phyloP scores from a whole-genome alignment of 2,797 vertebrate species.

The Chromobotia macracanthus region DNA sequence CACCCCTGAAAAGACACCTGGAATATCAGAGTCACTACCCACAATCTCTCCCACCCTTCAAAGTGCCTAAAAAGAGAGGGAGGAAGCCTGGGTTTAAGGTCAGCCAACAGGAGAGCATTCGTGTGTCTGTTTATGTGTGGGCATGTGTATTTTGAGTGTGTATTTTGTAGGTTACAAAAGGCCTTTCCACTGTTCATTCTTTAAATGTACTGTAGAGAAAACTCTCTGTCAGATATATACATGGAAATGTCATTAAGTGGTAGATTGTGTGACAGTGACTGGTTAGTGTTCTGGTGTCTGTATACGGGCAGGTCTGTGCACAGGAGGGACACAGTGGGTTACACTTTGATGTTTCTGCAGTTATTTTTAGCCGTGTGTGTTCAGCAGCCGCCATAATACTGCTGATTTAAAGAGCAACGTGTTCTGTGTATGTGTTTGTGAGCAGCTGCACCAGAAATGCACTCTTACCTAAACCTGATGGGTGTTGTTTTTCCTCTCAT shows the following conservation, averaged over 20 bases:
- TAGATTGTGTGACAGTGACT: background rate
- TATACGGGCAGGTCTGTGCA: constrained; percentile 8
- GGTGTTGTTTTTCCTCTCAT: background rate
- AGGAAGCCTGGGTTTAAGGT: constrained; percentile 95
- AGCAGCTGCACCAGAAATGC: background rate
- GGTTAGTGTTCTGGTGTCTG: constrained; percentile 18
- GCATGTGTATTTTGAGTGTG: background rate
- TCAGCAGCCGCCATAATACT: constrained; percentile 41
- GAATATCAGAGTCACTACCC: constrained; percentile 85
- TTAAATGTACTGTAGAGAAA: background rate
- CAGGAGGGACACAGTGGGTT: constrained; percentile 11
- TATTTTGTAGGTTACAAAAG: background rate
- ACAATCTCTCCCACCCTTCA: constrained; percentile 79
- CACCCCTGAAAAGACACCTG: constrained; percentile 84
- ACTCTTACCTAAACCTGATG: background rate
- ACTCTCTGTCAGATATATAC: background rate
- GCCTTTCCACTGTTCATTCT: background rate
- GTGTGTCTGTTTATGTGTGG: background rate
- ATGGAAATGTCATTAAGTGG: constrained; percentile 1
- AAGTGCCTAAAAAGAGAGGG: constrained; percentile 94
- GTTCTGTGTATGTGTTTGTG: background rate
- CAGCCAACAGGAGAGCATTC: constrained; percentile 38
- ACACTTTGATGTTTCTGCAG: constrained; percentile 57
- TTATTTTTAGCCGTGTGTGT: constrained; percentile 57
- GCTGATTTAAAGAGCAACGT: constrained; percentile 46